These are phyloP conservation scores for Heterodera schachtii DNA, from an alignment of 1,140 invertebrate genomes.

Conservation along the genomic window DNA sequence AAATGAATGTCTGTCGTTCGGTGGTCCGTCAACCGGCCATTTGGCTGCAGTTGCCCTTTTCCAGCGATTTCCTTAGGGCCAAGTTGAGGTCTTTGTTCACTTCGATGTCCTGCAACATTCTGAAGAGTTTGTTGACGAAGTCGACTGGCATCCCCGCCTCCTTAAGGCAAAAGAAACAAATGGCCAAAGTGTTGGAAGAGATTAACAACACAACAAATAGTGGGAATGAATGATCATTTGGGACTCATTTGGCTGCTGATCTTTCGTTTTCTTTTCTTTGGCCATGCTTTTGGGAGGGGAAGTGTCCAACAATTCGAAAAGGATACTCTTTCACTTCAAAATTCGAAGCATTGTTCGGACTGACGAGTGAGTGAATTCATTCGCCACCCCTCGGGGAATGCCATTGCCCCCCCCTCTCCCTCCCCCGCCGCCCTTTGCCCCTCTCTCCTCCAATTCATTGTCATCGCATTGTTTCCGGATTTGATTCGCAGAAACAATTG, in stretches of 20 bases:
- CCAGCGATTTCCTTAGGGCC: slow-evolving; percentile 63
- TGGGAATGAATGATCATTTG: no score
- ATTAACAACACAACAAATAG: no score
- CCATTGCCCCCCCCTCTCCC: no score
- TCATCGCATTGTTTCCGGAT: not conserved
- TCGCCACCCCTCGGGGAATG: no score
- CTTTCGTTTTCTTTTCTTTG: no score
- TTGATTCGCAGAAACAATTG: not conserved
- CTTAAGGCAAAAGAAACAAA: slow-evolving; percentile 54
- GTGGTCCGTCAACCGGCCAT: slow-evolving; percentile 31
- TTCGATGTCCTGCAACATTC: slow-evolving; percentile 91
- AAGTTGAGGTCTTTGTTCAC: slow-evolving; percentile 76
- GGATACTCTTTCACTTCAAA: no score
- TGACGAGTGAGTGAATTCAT: no score
- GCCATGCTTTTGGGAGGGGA: no score
- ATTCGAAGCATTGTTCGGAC: no score
- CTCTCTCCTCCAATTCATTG: not conserved
- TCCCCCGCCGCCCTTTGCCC: not conserved
- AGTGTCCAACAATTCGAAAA: no score
- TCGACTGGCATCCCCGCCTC: slow-evolving; percentile 97
- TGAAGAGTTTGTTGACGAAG: slow-evolving; percentile 96
- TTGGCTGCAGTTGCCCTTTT: slow-evolving; percentile 53
- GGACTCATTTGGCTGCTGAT: no score
- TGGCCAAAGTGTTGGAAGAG: not conserved
- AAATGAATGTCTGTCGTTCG: not conserved